Evolutionary conservation across 2,888 invertebrate species (phyloP).

Genomic region (Spodoptera littoralis): DNA sequence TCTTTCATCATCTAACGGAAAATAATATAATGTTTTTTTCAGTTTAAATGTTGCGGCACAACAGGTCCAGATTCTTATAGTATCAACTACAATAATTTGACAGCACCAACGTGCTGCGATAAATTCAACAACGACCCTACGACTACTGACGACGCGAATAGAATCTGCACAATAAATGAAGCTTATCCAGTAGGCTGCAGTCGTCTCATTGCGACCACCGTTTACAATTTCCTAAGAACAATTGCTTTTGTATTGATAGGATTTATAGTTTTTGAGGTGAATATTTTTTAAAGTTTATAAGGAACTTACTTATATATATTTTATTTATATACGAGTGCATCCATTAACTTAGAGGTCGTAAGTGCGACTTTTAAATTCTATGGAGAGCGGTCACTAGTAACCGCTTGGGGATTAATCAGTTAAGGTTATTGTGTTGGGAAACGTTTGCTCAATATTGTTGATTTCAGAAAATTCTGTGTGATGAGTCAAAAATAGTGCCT

Average conservation of each 20-base stretch:
- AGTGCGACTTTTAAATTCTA: too few relatives aligned
- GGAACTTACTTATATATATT: too few relatives aligned
- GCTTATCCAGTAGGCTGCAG: conserved; percentile 39
- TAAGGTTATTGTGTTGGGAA: too few relatives aligned
- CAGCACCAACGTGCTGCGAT: conserved; percentile 41
- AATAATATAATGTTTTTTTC: conserved; percentile 2
- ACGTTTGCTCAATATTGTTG: too few relatives aligned
- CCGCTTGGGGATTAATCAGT: too few relatives aligned
- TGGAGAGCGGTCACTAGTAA: too few relatives aligned
- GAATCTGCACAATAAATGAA: conserved; percentile 27
- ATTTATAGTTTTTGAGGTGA: conserved; percentile 26
- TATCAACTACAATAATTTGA: conserved; percentile 6
- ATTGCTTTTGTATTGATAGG: conserved; percentile 10
- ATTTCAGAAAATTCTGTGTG: too few relatives aligned
- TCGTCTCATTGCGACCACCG: not conserved
- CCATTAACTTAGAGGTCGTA: too few relatives aligned
- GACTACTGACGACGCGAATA: not conserved
- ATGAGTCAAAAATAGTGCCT: too few relatives aligned
- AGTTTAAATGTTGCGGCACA: conserved; percentile 50
- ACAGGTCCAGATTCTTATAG: conserved; percentile 39
- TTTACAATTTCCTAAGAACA: not conserved
- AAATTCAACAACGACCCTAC: not conserved
- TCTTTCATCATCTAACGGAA: not conserved
- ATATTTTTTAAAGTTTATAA: not conserved
- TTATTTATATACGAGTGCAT: too few relatives aligned